Evolutionary conservation across 2,113 vertebrate species (phyloP).

Genomic region (Oncorhynchus mykiss): DNA sequence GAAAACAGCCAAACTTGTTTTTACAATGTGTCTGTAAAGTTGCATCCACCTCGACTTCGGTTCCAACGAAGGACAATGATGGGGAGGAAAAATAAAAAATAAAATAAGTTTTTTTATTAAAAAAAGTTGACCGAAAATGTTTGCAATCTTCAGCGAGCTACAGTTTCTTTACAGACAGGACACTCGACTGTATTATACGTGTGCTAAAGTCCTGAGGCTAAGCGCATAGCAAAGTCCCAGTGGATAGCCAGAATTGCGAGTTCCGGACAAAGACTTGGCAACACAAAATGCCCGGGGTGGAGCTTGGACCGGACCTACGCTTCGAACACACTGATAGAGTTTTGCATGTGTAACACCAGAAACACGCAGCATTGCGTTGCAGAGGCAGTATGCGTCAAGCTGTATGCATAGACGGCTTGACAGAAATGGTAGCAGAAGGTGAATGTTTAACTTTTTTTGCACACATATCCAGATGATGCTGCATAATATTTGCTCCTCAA

Average conservation of each 20-base stretch:
- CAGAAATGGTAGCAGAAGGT: background rate
- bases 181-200: slow-evolving; percentile 46
- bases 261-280: slow-evolving; percentile 76
- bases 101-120: no score
- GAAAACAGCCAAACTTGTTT: slow-evolving; percentile 12
- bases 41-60: slow-evolving; percentile 17
- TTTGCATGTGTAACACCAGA: background rate
- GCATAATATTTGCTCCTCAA: no score
- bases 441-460: no score
- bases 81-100: background rate
- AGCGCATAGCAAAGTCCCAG: slow-evolving; percentile 45
- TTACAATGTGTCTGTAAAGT: background rate
- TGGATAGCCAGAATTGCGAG: slow-evolving; percentile 59
- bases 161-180: slow-evolving; percentile 43
- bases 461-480: no score
- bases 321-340: background rate
- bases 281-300: slow-evolving; percentile 71
- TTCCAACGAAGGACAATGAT: slow-evolving; percentile 40
- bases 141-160: slow-evolving; percentile 44
- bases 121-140: slow-evolving; percentile 41
- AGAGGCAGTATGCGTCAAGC: background rate
- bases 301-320: slow-evolving; percentile 54
- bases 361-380: background rate
- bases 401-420: background rate
- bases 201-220: slow-evolving; percentile 69